Percentiles rank a stretch among this genome's conserved stretches.
Evolutionary conservation across 1,140 invertebrate species (phyloP).

Genomic region (Drosophila arizonae): DNA sequence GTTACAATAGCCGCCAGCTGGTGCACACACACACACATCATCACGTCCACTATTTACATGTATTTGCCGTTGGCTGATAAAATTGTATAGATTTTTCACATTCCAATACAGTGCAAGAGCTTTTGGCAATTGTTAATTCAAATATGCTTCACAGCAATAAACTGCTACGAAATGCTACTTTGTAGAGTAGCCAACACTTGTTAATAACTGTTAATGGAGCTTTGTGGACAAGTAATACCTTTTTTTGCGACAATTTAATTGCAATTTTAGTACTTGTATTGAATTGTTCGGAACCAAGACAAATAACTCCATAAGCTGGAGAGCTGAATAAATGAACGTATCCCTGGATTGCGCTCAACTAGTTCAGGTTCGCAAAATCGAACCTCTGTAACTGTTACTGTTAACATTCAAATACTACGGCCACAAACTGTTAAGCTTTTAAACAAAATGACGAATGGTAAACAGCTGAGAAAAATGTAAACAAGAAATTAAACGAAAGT

Average conservation of each 20-base stretch:
- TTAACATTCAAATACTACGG: neutral
- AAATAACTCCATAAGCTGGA: conserved; percentile 1
- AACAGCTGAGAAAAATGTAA: neutral
- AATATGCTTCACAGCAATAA: neutral
- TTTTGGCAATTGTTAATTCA: neutral
- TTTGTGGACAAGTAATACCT: conserved; percentile 27
- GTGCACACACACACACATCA: conserved; percentile 22
- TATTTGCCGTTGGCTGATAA: conserved; percentile 41
- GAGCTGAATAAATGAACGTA: neutral
- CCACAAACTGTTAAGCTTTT: neutral
- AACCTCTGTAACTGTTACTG: neutral
- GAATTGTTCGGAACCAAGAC: conserved; percentile 11
- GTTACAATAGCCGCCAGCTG: conserved; percentile 57
- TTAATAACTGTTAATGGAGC: neutral
- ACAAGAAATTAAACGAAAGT: neutral
- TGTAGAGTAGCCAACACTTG: neutral
- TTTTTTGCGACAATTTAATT: conserved; percentile 31
- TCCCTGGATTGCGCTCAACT: conserved; percentile 11
- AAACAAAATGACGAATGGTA: neutral
- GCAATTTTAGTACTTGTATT: conserved; percentile 24
- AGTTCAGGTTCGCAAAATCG: neutral
- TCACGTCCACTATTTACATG: conserved; percentile 11
- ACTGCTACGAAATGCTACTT: neutral
- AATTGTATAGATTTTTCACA: conserved; percentile 55
- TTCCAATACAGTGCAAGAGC: conserved; percentile 17